Evolutionary conservation across 2,888 invertebrate species (phyloP).

Genomic region (Pecten maximus): DNA sequence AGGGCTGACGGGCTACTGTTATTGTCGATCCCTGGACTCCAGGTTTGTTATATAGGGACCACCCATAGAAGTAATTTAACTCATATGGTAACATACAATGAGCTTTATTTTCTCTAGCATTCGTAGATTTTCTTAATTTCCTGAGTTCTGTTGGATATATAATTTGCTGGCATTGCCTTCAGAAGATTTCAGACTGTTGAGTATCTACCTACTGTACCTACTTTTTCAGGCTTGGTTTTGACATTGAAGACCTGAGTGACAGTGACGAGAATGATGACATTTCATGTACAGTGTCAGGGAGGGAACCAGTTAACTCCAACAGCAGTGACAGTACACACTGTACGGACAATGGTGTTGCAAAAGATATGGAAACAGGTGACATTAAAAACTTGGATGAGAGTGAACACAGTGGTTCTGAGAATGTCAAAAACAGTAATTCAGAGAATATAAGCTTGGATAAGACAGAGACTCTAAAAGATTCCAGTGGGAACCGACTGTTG

Average conservation of each 20-base stretch:
- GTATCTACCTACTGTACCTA: no score
- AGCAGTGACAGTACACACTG: not conserved
- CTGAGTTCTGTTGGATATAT: no score
- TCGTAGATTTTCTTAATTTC: no score
- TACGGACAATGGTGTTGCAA: not conserved
- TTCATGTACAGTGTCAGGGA: not conserved
- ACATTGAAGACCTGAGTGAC: constrained; percentile 69
- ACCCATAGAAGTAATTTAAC: no score
- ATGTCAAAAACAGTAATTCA: not conserved
- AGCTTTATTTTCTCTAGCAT: no score
- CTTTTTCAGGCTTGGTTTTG: constrained; percentile 69
- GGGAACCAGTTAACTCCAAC: not conserved
- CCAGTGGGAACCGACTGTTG: not conserved
- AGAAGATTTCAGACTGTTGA: no score
- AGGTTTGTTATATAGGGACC: no score
- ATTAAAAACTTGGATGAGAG: not conserved
- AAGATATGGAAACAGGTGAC: not conserved
- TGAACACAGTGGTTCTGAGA: not conserved
- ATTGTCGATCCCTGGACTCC: no score
- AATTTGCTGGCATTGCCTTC: no score
- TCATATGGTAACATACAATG: no score
- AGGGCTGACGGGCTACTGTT: no score
- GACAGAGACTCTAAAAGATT: not conserved
- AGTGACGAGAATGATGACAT: constrained; percentile 67
- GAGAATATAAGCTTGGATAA: not conserved